Base-by-base conservation (phyloP, 2,113 vertebrate species). In the Thryonomys swinderianus region DNA sequence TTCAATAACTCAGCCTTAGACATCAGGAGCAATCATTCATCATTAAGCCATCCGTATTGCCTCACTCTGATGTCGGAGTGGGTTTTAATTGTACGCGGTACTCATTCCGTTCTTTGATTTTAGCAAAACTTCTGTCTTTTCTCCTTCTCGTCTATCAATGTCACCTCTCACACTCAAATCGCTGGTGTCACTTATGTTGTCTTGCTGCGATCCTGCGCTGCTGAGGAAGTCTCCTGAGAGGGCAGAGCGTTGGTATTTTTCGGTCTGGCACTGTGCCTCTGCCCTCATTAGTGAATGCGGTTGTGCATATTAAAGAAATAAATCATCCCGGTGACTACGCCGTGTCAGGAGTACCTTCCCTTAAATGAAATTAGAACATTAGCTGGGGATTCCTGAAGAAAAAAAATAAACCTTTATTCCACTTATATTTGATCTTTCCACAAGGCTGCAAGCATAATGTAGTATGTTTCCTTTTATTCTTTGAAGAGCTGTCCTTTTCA, bases 231-330 rank as follows among this genome's bases (percentile, higher is more conserved):
- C 95, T 96, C 94, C 89, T 69, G 76, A 78, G 93, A 97, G 81
- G 69, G 45, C 69, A 91, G 40, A 90, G 89, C 32, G 59, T 1
- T 66, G 81, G 80, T 92, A 61, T 82, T 85, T 95, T 74, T 83
- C 2, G 27, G 48, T 84, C 96, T 97, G 96, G 93, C 96, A 95
- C 83, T 21, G 55, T 95, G 94, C 95, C 95, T 96, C 83, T 71
- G 84, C 74, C 90, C 94, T 96, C 94, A 96, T 97, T 94, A 96
- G 79, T 59, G 74, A 96, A 81, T 89, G 82, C 79, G 91, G 85
- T 97, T 91, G 74, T 90, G 83, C 91, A 96, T 91, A 96, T 96
- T 95, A 97, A 98, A 96, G 94, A 91, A 95, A 97, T 97, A 95
- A 97, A 90, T 97, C 96, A 97, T 97, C 88, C 91, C 42, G 74